A percentile compares a stretch with the other conserved stretches of the same genome.
Evolutionary conservation across 2,113 vertebrate species (phyloP).

Genomic region (Pseudorectes ferrugineus): DNA sequence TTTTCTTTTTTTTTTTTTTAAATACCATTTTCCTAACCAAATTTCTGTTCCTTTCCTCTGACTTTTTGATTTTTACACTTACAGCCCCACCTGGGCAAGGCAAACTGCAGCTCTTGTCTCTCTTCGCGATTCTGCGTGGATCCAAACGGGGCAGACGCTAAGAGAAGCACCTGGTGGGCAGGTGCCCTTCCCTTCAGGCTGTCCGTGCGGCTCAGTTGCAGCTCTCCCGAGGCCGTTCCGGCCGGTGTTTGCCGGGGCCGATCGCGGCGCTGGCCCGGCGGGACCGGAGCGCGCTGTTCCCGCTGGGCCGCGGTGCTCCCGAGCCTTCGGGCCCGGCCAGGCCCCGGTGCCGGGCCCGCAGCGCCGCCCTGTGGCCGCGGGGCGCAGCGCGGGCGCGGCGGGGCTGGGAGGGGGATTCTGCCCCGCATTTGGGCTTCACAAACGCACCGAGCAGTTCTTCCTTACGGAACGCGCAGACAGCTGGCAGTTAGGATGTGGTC

Average conservation of each 20-base stretch:
- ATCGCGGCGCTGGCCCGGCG: neutral
- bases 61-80: neutral
- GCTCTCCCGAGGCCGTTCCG: neutral
- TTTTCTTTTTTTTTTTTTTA: neutral
- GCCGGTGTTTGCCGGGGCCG: too few species aligned
- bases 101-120: neutral
- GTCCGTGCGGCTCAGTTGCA: fast-evolving
- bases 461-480: neutral
- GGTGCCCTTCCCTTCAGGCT: neutral
- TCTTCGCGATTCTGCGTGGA: too few species aligned
- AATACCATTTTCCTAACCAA: neutral
- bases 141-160: neutral
- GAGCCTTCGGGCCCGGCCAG: neutral
- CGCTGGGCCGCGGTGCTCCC: neutral
- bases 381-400: neutral
- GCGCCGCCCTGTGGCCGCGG: neutral
- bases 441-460: fast-evolving
- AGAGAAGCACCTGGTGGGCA: neutral
- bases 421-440: neutral
- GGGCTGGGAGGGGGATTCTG: neutral
- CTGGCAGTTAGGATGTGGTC: fast-evolving
- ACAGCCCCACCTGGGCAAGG: fast-evolving
- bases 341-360: neutral
- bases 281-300: neutral
- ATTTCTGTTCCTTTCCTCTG: neutral